Evolutionary conservation across 2,888 invertebrate genomes (phyloP).

Genomic region (Ormyrus thymus): DNA sequence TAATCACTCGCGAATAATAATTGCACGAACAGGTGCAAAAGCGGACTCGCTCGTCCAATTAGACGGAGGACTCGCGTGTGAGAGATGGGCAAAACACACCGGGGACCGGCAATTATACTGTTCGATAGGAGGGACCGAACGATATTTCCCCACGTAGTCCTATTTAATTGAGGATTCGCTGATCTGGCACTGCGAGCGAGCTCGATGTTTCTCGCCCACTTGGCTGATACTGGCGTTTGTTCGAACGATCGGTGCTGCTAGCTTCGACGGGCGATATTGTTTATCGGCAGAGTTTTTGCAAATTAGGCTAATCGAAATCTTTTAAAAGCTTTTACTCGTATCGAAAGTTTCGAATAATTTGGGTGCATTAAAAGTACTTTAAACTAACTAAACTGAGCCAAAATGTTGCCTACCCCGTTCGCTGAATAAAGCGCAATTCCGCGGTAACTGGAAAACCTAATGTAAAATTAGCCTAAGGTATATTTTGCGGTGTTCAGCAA

Average conservation of each 20-base stretch:
- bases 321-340: no score
- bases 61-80: constrained; percentile 22
- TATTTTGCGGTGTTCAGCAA: constrained; percentile 24
- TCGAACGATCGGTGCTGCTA: no score
- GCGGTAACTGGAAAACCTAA: constrained; percentile 34
- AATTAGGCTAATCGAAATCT: no score
- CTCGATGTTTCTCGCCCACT: not conserved
- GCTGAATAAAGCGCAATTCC: constrained; percentile 13
- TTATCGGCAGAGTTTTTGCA: no score
- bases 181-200: constrained; percentile 8
- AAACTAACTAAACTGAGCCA: no score
- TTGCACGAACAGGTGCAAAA: constrained; percentile 59
- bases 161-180: constrained; percentile 42
- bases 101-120: constrained; percentile 35
- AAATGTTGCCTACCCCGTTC: no score
- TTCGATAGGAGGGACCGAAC: not conserved
- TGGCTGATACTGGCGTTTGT: not conserved
- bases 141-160: constrained; percentile 22
- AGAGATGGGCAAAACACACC: constrained; percentile 35
- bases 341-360: no score
- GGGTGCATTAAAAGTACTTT: no score
- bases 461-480: constrained; percentile 46
- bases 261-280: no score
- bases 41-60: constrained; percentile 35
- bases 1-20: constrained; percentile 62